Conservation (phyloP, 92 coral and sea anemone genomes). For the Chrysogorgia sp. region DNA sequence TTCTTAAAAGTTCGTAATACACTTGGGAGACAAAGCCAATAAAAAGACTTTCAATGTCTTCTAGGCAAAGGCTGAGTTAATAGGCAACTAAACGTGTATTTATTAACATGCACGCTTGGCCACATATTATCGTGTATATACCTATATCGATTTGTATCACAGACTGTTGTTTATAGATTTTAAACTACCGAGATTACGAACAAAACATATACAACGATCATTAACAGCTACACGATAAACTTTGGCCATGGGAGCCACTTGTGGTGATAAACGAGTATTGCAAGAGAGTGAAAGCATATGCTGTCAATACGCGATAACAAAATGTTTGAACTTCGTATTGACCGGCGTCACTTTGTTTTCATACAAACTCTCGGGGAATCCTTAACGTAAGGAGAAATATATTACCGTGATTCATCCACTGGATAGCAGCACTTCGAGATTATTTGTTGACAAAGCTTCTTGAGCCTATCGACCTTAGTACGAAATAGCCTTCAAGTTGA, state of each 20-base stretch:
- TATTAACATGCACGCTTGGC: background rate
- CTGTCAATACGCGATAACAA: constrained; percentile 8
- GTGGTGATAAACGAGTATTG: background rate
- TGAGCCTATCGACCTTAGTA: too few species aligned
- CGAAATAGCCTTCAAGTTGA: background rate
- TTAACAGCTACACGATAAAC: constrained; percentile 18
- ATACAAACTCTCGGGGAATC: background rate
- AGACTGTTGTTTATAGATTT: constrained; percentile 17
- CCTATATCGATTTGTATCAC: constrained; percentile 6
- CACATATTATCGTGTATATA: constrained; percentile 6
- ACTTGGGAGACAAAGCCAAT: too few species aligned
- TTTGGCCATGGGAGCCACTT: background rate
- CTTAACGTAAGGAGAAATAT: background rate
- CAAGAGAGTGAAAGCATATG: background rate
- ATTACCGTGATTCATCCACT: background rate
- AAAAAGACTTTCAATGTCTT: too few species aligned
- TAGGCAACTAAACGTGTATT: background rate
- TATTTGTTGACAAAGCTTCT: constrained; percentile 33
- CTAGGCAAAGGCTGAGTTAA: too few species aligned
- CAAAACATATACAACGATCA: constrained; percentile 12
- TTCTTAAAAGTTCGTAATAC: too few species aligned
- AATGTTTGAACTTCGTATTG: constrained; percentile 10
- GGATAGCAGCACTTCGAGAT: constrained; percentile 3
- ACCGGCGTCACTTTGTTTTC: constrained; percentile 7
- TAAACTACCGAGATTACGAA: background rate